Conservation (phyloP, 1,140 invertebrate genomes). For the Choristoneura fumiferana region DNA sequence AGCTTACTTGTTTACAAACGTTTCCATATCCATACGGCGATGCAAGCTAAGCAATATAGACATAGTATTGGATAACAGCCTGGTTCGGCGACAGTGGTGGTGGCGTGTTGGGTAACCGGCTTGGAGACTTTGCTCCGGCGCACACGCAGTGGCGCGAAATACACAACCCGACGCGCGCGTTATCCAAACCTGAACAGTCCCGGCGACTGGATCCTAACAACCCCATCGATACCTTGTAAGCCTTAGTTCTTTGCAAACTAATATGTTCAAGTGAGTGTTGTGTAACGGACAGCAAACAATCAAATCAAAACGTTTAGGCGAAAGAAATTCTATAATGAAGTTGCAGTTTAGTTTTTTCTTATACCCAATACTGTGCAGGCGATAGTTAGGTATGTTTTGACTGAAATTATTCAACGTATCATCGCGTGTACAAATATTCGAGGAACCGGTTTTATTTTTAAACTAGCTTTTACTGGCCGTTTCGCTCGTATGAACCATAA, state of each 20-base stretch:
- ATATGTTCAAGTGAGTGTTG: constrained; percentile 3
- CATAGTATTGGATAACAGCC: constrained; percentile 8
- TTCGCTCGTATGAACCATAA: no score
- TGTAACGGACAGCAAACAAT: not conserved
- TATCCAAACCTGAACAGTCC: not conserved
- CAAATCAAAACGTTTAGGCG: not conserved
- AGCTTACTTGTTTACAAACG: not conserved
- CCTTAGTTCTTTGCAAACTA: not conserved
- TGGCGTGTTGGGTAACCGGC: constrained; percentile 9
- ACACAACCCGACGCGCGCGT: not conserved
- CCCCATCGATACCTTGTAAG: not conserved
- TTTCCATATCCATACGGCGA: constrained; percentile 5
- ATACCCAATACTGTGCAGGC: no score
- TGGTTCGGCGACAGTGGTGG: not conserved
- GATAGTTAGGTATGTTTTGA: not conserved
- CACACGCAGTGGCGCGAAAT: constrained; percentile 5
- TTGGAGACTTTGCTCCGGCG: constrained; percentile 1
- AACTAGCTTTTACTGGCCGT: no score
- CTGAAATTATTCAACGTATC: not conserved
- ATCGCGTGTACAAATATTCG: no score
- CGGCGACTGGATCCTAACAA: not conserved
- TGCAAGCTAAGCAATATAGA: not conserved
- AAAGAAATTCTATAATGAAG: not conserved
- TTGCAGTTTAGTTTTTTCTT: not conserved
- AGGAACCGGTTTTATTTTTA: no score